These are phyloP conservation scores for Aldabrachelys gigantea DNA, from an alignment of 2,113 vertebrate species.

Conservation along the genomic window DNA sequence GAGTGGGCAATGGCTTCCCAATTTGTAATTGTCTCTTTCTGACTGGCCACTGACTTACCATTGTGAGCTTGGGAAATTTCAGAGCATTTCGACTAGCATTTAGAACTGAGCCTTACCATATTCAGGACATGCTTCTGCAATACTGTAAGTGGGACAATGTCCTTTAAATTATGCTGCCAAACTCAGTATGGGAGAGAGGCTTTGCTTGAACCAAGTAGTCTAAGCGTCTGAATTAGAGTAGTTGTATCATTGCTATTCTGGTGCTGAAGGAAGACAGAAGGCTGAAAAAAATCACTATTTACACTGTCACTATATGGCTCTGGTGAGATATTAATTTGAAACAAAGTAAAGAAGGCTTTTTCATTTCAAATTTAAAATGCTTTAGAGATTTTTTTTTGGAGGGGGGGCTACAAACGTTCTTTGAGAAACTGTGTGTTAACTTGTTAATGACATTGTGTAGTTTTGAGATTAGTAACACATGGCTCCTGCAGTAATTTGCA, in stretches of 20 bases:
- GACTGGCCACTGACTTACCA: accelerated
- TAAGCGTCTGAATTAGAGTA: accelerated
- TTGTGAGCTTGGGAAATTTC: background rate
- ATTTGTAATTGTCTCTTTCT: background rate
- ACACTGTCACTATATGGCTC: background rate
- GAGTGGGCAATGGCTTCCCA: background rate
- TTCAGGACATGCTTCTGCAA: background rate
- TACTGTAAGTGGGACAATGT: background rate
- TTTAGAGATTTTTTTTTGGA: background rate
- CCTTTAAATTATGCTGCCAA: background rate
- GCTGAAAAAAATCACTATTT: background rate
- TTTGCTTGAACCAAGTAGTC: background rate
- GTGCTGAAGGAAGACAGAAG: background rate
- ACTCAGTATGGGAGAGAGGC: background rate
- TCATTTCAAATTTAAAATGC: constrained; percentile 26
- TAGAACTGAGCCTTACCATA: background rate
- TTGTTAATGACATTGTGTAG: constrained; percentile 16
- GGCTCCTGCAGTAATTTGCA: constrained; percentile 7
- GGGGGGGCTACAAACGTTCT: background rate
- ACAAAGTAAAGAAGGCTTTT: background rate
- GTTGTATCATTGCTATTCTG: background rate
- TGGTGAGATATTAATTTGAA: background rate
- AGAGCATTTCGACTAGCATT: background rate
- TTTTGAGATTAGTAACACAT: constrained; percentile 43
- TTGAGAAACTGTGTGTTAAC: constrained; percentile 1